These are phyloP conservation scores for Chrysopilus asiliformis DNA, from an alignment of 2,888 invertebrate genomes.

Conservation along the genomic window DNA sequence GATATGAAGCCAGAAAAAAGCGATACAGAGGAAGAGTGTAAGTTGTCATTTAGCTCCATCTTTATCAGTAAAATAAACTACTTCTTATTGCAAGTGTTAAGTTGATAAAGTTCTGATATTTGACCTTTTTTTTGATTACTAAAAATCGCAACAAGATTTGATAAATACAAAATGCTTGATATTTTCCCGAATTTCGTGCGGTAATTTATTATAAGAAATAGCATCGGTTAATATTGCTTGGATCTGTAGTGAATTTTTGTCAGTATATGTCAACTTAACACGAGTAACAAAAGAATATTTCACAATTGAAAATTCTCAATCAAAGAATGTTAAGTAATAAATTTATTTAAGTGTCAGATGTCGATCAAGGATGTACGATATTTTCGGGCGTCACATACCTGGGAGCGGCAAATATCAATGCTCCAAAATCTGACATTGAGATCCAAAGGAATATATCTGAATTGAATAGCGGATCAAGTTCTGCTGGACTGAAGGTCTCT, in stretches of 20 bases:
- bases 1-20: slow-evolving; percentile 57
- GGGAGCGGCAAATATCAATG: slow-evolving; percentile 80
- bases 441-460: slow-evolving; percentile 89
- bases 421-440: slow-evolving; percentile 83
- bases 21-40: slow-evolving; percentile 63
- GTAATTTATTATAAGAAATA: too few species aligned
- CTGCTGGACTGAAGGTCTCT: slow-evolving; percentile 70
- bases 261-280: too few species aligned
- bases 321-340: not conserved
- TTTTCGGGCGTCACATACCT: slow-evolving; percentile 89
- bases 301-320: too few species aligned
- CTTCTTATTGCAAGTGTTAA: too few species aligned
- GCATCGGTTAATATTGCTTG: too few species aligned
- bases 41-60: too few species aligned
- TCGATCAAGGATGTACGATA: slow-evolving; percentile 79
- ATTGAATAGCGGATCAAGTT: slow-evolving; percentile 55
- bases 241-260: too few species aligned
- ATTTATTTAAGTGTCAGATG: slow-evolving; percentile 50
- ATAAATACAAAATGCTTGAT: too few species aligned
- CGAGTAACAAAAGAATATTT: too few species aligned
- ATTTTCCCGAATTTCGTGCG: too few species aligned
- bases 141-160: slow-evolving; percentile 1
- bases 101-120: not conserved
- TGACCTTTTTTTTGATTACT: not conserved
- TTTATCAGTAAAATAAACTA: too few species aligned